Base-by-base conservation (phyloP, 2,113 vertebrate genomes). In the Nibea coibor region DNA sequence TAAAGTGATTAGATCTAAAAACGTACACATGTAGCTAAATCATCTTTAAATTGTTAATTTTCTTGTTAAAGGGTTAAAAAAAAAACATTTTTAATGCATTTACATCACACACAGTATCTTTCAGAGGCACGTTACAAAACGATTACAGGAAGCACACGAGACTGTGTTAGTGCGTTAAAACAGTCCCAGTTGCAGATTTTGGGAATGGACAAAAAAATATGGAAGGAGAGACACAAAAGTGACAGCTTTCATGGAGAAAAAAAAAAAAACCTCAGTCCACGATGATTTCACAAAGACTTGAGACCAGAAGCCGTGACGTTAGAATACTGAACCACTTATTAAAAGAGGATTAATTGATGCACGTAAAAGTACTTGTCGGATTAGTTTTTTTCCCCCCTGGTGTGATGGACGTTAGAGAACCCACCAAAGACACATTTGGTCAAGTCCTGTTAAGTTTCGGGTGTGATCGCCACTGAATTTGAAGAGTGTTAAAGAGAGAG, bases 181-280 rank as follows among this genome's bases (percentile, higher is more conserved):
- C 78, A 75, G n/a, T 72, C 81, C 59, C 69, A 62, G 54, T 39
- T 77, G 82, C 53, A 83, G 81, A 82, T 85, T 26, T 39, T 57
- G 19, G 53, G 63, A 74, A 93, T 93, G 90, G 67, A 91, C 92
- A 83, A 73, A 61, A 72, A 91, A 86, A 92, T 84, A 93, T 89
- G 89, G 86, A 85, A 24, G 47, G 42, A 76, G 51, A 72, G 61
- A 91, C 82, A 88, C 82, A 87, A 85, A 86, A 83, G 77, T 87
- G 89, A 89, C 72, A 64, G 81, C 65, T 85, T 84, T 87, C 47
- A 88, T 89, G 88, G 83, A 19, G 64, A 16, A 76, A 88, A 35
- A 35, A 1, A 26, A 26, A 26, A 26, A 26, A 26, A 26, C 24
- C 69, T 80, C 48, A 15, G 78, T 84, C 89, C 78, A 90, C 71